phyloP scores from a whole-genome alignment of 2,113 vertebrate species.

The Girardinichthys multiradiatus region DNA sequence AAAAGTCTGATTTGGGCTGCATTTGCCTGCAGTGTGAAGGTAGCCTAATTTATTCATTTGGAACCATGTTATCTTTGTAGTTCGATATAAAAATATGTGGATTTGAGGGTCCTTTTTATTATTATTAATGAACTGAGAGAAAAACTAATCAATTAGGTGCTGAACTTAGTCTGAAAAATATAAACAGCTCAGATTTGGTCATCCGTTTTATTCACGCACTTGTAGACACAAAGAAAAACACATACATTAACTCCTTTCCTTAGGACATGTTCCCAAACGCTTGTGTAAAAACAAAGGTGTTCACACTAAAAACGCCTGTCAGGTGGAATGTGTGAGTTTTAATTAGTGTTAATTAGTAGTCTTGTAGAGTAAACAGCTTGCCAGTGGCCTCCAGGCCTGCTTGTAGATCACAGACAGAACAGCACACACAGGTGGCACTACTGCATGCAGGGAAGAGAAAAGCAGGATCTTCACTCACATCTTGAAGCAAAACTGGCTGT shows the following conservation, averaged over 20 bases:
- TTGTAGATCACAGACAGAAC: slow-evolving; percentile 35
- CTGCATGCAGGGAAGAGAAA: slow-evolving; percentile 3
- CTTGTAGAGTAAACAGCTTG: slow-evolving; percentile 59
- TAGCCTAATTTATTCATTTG: slow-evolving; percentile 23
- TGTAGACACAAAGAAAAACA: slow-evolving; percentile 16
- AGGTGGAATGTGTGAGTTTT: slow-evolving; percentile 63
- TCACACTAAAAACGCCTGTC: slow-evolving; percentile 34
- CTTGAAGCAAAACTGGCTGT: slow-evolving; percentile 47
- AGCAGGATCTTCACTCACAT: slow-evolving; percentile 25
- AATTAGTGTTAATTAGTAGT: slow-evolving; percentile 70
- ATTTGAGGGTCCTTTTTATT: not conserved
- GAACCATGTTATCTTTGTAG: not conserved
- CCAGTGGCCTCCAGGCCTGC: slow-evolving; percentile 56
- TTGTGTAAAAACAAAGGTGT: slow-evolving; percentile 35
- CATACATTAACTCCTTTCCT: slow-evolving; percentile 13
- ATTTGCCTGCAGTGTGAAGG: too few relatives aligned
- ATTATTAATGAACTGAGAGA: slow-evolving; percentile 56
- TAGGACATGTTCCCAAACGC: slow-evolving; percentile 27
- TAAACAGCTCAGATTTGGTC: slow-evolving; percentile 41
- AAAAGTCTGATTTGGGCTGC: too few relatives aligned
- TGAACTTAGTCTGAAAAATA: slow-evolving; percentile 49
- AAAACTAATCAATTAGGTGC: slow-evolving; percentile 52
- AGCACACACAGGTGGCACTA: slow-evolving; percentile 60
- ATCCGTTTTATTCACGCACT: slow-evolving; percentile 33
- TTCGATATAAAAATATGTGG: slow-evolving; percentile 10